Evolutionary conservation across 2,888 invertebrate genomes (phyloP).

Genomic region (Gari tellinella): DNA sequence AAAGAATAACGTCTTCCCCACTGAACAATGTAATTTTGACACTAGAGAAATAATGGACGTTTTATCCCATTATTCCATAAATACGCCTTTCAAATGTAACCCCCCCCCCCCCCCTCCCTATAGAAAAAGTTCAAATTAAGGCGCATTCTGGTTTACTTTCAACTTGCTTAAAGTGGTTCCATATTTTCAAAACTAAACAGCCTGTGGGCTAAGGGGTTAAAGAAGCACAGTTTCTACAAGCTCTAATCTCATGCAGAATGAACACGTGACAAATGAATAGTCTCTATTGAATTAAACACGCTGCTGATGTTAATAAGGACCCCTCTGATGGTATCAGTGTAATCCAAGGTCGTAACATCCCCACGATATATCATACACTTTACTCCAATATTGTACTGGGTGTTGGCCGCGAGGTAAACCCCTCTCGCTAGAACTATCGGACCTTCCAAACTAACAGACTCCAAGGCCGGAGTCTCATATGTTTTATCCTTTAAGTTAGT

Average conservation of each 20-base stretch:
- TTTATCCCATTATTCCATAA: no score
- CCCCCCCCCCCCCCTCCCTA: no score
- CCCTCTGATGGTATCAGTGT: conserved; percentile 46
- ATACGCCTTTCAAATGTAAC: no score
- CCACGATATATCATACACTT: conserved; percentile 57
- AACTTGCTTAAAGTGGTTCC: no score
- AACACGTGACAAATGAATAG: conserved; percentile 53
- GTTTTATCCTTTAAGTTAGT: conserved; percentile 58
- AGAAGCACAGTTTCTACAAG: no score
- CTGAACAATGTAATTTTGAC: no score
- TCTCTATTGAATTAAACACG: conserved; percentile 53
- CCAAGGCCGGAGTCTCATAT: conserved; percentile 40
- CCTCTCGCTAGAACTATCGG: conserved; percentile 46
- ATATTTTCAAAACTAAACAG: no score
- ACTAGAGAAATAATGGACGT: no score
- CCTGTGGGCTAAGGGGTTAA: no score
- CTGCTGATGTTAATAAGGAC: conserved; percentile 54
- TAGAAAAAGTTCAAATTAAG: no score
- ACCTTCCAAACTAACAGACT: conserved; percentile 45
- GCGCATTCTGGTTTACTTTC: no score
- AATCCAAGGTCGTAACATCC: conserved; percentile 53
- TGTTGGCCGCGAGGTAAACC: conserved; percentile 51
- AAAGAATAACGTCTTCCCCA: no score
- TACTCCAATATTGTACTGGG: conserved; percentile 51
- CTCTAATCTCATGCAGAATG: conserved; percentile 26